Evolutionary conservation across 2,888 invertebrate species (phyloP), one percentile per base, ranked within the genome.

Genomic region (Nebria salina): DNA sequence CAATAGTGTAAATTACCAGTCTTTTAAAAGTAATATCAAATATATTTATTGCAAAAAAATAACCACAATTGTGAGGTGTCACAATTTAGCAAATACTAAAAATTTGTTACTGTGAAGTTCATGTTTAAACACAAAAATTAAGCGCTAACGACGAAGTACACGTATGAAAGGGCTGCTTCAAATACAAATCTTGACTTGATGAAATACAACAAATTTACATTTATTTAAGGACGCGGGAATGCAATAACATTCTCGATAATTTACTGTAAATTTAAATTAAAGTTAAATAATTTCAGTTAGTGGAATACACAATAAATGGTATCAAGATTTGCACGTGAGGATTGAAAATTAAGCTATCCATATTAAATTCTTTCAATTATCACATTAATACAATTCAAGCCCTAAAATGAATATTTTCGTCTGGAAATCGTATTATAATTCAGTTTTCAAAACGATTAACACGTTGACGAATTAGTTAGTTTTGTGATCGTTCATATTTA

Each of bases 131-230:
- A 54, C 54, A 54, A 6, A 34, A 70, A 15, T 70, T 34, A 70
- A 73, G 41, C 34, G 25, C 65, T 75, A 80, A 34, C 34, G 80
- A 74, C 66, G 43, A 68, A 80, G 80, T 75, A 80, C 80, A 80
- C 75, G 68, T 72, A 75, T 75, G 80, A 80, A 80, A 80, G 80
- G 75, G 80, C 80, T 80, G 80, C 75, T 75, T 80, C 80, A 80
- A 75, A 80, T 80, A 80, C 75, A 79, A 74, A 79, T 79, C 79
- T 79, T 79, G 75, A 79, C 34, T 8, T 26, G 7, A 13, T 70
- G 15, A 25, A 54, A 75, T 54, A 77, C 54, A 54, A 54, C 8
- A 54, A 54, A 8, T 7, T 4, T 34, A 34, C 2, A 4, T 34
- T 34, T 34, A 0, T 34, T 34, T 34, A 4, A 34, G 34, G 5